A percentile compares a stretch with the other conserved stretches of the same genome.
Evolutionary conservation across 2,797 vertebrate species (phyloP).

Genomic region (Poeciliopsis paucimaculata): DNA sequence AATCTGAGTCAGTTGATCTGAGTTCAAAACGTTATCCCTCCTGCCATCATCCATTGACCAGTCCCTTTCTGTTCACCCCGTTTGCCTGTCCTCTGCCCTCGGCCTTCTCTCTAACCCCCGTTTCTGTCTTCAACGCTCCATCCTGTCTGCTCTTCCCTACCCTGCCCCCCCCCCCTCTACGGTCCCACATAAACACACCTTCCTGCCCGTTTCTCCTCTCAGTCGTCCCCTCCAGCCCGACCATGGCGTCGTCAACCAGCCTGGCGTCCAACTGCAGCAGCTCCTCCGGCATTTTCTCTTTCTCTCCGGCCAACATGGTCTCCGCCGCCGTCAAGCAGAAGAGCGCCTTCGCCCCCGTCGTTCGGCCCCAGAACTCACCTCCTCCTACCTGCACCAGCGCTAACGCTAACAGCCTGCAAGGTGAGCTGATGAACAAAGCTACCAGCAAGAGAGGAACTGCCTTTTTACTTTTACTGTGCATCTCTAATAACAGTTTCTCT

Average conservation of each 20-base stretch:
- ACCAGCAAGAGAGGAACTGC: conserved; percentile 2
- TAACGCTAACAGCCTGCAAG: conserved; percentile 98
- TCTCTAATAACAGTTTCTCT: conserved; percentile 51
- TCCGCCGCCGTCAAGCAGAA: conserved; percentile 98
- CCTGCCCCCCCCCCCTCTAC: conserved; percentile 65
- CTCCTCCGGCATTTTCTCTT: conserved; percentile 99
- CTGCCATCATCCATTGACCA: conserved; percentile 78
- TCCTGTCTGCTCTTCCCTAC: conserved; percentile 76
- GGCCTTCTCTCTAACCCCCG: conserved; percentile 73
- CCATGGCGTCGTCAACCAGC: conserved; percentile 98
- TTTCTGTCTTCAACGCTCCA: conserved; percentile 68
- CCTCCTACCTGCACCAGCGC: conserved; percentile 98
- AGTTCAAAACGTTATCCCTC: conserved; percentile 69
- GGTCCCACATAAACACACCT: conserved; percentile 57
- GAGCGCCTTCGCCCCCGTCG: conserved; percentile 97
- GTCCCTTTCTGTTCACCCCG: conserved; percentile 79
- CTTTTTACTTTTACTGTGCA: conserved; percentile 32
- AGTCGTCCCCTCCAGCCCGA: conserved; percentile 98
- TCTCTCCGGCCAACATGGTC: conserved; percentile 99
- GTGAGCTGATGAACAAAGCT: conserved; percentile 70
- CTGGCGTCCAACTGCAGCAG: conserved; percentile 99
- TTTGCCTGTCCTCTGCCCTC: conserved; percentile 74
- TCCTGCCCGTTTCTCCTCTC: conserved; percentile 53
- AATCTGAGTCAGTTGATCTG: conserved; percentile 63
- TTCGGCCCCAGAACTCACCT: conserved; percentile 97